Evolutionary conservation across 2,797 vertebrate species (phyloP).

Genomic region (Sebastes baramenuke): DNA sequence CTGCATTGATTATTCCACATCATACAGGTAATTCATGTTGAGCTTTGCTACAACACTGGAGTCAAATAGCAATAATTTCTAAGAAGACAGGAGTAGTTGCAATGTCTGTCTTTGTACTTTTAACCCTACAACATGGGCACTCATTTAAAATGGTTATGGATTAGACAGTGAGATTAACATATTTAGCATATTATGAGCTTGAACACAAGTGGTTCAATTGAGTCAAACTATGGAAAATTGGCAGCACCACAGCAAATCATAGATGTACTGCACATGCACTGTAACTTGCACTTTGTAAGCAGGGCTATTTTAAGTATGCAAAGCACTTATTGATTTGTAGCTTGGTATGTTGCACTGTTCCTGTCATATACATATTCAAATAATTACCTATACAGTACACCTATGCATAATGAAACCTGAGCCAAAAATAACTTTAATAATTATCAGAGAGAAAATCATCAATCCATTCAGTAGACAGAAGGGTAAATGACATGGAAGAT

Average conservation of each 20-base stretch:
- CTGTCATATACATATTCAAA: neutral
- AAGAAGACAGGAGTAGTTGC: neutral
- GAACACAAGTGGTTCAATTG: neutral
- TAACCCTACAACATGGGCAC: neutral
- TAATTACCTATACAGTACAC: neutral
- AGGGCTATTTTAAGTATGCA: constrained; percentile 1
- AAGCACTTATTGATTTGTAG: constrained; percentile 8
- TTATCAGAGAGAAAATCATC: neutral
- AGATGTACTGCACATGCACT: neutral
- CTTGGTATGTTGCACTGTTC: neutral
- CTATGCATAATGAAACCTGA: neutral
- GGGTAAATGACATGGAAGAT: neutral
- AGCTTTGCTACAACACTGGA: neutral
- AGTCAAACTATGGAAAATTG: neutral
- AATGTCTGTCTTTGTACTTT: neutral
- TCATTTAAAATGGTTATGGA: neutral
- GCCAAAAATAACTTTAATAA: neutral
- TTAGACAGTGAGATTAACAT: neutral
- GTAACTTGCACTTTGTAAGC: neutral
- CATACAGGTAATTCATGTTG: neutral
- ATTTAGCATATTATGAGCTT: neutral
- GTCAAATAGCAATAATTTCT: neutral
- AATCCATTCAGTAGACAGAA: neutral
- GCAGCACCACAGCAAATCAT: neutral
- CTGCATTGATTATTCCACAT: neutral